Conservation (phyloP, 2,888 invertebrate genomes). For the Nemotelus pantherinus region DNA sequence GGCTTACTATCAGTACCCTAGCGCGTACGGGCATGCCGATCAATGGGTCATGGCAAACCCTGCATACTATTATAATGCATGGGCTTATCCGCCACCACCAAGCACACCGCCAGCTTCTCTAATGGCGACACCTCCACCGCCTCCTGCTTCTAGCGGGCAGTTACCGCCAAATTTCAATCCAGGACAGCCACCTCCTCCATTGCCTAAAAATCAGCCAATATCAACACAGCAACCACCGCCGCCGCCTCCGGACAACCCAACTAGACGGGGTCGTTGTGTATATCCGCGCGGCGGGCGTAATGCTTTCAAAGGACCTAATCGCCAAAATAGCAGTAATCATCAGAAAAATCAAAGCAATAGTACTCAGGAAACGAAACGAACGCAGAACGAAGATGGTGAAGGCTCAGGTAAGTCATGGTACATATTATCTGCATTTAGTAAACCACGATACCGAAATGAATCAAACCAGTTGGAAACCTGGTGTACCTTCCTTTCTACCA, state of each 20-base stretch:
- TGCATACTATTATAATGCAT: slow-evolving; percentile 29
- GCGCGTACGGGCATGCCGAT: neutral
- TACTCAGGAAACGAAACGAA: neutral
- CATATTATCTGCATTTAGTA: too few relatives aligned
- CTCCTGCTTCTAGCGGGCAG: neutral
- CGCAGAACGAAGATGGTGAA: neutral
- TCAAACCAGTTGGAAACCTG: too few relatives aligned
- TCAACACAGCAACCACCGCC: slow-evolving; percentile 41
- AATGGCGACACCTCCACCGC: slow-evolving; percentile 19
- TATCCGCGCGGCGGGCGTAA: slow-evolving; percentile 24
- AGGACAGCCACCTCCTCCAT: slow-evolving; percentile 54
- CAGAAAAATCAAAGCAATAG: neutral
- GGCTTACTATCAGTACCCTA: slow-evolving; percentile 16
- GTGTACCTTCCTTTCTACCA: too few relatives aligned
- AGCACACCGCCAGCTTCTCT: slow-evolving; percentile 4
- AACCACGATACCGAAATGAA: too few relatives aligned
- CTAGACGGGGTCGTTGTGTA: neutral
- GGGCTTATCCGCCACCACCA: slow-evolving; percentile 20
- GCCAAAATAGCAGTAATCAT: neutral
- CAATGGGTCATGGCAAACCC: slow-evolving; percentile 3
- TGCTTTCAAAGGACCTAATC: neutral
- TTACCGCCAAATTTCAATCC: slow-evolving; percentile 51
- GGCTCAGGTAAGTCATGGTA: neutral
- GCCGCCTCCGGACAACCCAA: slow-evolving; percentile 47
- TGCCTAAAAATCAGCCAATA: neutral